Evolutionary conservation across 92 coral and sea anemone genomes (phyloP).

Genomic region (Bergia puertoricense): DNA sequence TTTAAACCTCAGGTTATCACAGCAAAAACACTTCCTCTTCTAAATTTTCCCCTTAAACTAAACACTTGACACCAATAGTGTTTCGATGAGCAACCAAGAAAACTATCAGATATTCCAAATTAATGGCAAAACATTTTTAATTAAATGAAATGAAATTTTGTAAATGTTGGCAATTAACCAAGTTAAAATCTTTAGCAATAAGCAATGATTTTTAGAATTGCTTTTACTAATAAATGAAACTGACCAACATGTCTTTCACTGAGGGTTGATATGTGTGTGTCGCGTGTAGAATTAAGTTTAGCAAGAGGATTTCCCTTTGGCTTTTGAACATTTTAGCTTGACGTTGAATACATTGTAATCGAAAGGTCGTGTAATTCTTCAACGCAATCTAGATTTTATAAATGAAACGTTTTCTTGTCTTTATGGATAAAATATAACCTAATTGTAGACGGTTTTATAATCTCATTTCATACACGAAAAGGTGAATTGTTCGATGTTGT

Average conservation of each 20-base stretch:
- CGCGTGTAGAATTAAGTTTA: neutral
- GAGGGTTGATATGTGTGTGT: neutral
- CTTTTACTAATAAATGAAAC: constrained; percentile 10
- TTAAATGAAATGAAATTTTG: constrained; percentile 25
- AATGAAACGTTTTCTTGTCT: neutral
- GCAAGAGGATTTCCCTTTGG: constrained; percentile 5
- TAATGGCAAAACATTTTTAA: constrained; percentile 27
- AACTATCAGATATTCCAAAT: constrained; percentile 29
- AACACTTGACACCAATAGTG: constrained; percentile 3
- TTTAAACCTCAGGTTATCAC: neutral
- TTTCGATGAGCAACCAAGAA: constrained; percentile 23
- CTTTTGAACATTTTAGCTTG: neutral
- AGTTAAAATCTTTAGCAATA: constrained; percentile 26
- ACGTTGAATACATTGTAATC: neutral
- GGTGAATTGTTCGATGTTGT: neutral
- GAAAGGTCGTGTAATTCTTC: neutral
- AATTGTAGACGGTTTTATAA: neutral
- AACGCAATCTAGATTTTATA: neutral
- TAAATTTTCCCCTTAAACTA: neutral
- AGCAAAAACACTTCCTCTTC: neutral
- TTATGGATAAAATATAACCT: too few relatives aligned
- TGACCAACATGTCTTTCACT: neutral
- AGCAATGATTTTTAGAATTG: neutral
- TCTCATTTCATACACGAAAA: neutral
- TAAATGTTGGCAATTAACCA: constrained; percentile 23